Percentiles rank a stretch among this genome's conserved stretches.
Conservation (phyloP, 2,797 vertebrate genomes). For the Kryptolebias ocellatus region DNA sequence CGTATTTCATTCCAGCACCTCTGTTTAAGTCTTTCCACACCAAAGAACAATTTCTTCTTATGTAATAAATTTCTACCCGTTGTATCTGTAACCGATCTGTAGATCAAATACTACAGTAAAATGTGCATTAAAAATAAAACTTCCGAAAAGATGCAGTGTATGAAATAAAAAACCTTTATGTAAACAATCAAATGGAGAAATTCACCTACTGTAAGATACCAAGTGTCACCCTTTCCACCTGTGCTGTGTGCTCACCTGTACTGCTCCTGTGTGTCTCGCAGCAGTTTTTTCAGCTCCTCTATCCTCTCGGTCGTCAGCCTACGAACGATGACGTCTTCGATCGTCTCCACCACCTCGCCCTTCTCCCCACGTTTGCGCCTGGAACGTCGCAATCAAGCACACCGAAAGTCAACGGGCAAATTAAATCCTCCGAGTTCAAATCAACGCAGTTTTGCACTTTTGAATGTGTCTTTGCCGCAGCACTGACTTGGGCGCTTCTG, state of each 20-base stretch:
- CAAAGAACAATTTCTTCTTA: too few relatives aligned
- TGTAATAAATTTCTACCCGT: too few relatives aligned
- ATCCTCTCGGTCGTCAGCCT: constrained; percentile 95
- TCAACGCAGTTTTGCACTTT: not conserved
- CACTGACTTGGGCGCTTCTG: constrained; percentile 98
- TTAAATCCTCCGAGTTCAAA: not conserved
- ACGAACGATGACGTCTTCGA: constrained; percentile 97
- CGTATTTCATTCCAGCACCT: too few relatives aligned
- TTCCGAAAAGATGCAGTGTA: too few relatives aligned
- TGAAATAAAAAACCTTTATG: too few relatives aligned
- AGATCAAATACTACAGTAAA: too few relatives aligned
- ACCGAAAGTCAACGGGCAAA: not conserved
- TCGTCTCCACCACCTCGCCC: constrained; percentile 98
- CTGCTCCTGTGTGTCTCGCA: constrained; percentile 96
- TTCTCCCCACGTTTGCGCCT: constrained; percentile 98
- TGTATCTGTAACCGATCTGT: too few relatives aligned
- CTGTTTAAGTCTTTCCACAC: too few relatives aligned
- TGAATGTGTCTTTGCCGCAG: not conserved
- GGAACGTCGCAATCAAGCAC: constrained; percentile 6
- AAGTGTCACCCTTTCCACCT: not conserved
- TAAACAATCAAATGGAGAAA: too few relatives aligned
- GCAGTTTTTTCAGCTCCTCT: constrained; percentile 94
- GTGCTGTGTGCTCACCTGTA: constrained; percentile 84
- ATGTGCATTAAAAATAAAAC: too few relatives aligned
- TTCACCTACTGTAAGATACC: too few relatives aligned